These are phyloP conservation scores for Cybosia mesomella DNA, from an alignment of 2,888 invertebrate genomes.

Conservation along the genomic window DNA sequence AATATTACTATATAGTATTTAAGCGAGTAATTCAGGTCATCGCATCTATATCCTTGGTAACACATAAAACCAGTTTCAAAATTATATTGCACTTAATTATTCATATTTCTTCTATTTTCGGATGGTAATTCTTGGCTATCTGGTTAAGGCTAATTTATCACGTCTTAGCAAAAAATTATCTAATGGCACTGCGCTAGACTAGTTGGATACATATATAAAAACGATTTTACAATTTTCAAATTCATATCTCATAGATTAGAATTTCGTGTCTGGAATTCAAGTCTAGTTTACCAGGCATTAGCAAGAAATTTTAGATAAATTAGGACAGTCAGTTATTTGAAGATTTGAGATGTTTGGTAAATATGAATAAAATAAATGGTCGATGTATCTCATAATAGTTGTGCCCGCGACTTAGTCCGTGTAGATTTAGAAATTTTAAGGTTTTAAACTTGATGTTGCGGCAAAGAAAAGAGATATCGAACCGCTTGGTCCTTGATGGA, in stretches of 20 bases:
- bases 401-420: too few relatives aligned
- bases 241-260: slow-evolving; percentile 9
- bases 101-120: slow-evolving; percentile 43
- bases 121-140: slow-evolving; percentile 39
- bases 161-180: slow-evolving; percentile 20
- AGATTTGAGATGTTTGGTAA: too few relatives aligned
- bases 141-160: slow-evolving; percentile 28
- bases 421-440: too few relatives aligned
- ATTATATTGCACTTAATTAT: slow-evolving; percentile 35
- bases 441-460: too few relatives aligned
- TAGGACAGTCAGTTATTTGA: too few relatives aligned
- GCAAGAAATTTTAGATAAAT: too few relatives aligned
- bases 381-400: too few relatives aligned
- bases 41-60: slow-evolving; percentile 27
- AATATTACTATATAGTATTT: not conserved
- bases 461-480: too few relatives aligned
- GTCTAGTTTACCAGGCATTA: not conserved
- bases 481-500: too few relatives aligned
- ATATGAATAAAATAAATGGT: too few relatives aligned
- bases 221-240: slow-evolving; percentile 8
- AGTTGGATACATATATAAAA: slow-evolving; percentile 3
- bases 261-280: not conserved
- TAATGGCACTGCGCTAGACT: slow-evolving; percentile 12
- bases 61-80: slow-evolving; percentile 29
- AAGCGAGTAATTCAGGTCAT: slow-evolving; percentile 15